phyloP scores from a whole-genome alignment of 1,140 invertebrate species.

The Dysdera silvatica region DNA sequence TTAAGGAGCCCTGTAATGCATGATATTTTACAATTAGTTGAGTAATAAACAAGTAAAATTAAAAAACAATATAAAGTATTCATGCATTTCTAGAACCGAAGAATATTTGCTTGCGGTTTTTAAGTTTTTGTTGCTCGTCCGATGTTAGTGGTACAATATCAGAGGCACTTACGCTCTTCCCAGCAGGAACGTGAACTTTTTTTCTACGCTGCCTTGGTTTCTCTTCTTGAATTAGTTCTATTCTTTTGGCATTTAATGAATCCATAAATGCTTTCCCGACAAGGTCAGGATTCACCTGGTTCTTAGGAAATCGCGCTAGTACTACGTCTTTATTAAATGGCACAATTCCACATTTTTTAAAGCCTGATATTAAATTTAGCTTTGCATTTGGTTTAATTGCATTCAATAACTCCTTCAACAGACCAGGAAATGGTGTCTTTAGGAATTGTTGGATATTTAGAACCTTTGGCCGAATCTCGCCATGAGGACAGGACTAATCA shows the following conservation, averaged over 20 bases:
- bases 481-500: background rate
- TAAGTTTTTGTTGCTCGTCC: too few species aligned
- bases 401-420: background rate
- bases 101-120: too few species aligned
- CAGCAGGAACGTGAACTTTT: background rate
- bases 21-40: too few species aligned
- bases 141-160: too few species aligned
- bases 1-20: too few species aligned
- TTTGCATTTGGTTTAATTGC: background rate
- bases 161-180: background rate
- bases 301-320: background rate
- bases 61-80: too few species aligned
- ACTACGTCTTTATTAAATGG: background rate
- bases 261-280: background rate
- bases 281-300: background rate
- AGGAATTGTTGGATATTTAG: background rate
- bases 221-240: too few species aligned
- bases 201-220: background rate
- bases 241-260: too few species aligned
- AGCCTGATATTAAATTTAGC: background rate
- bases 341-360: background rate
- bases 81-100: too few species aligned
- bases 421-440: background rate
- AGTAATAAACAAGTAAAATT: too few species aligned
- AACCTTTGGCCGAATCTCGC: background rate